Base-by-base conservation (phyloP, 2,797 vertebrate species). In the Chromobotia macracanthus region DNA sequence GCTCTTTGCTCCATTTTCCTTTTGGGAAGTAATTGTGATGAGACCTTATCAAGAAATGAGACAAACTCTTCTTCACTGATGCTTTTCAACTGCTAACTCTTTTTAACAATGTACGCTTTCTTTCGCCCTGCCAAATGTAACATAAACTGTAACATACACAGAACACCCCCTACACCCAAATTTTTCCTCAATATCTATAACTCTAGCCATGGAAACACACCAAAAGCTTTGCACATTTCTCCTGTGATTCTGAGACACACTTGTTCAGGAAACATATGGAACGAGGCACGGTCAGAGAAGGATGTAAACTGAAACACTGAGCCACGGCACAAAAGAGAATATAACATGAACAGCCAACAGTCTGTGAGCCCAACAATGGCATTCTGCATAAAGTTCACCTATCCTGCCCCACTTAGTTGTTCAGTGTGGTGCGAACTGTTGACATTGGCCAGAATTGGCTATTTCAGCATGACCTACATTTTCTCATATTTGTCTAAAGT, bases 171-270 rank as follows among this genome's bases (percentile, higher is more conserved):
- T n/a, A 6, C n/a, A 18, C 53, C 18, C 18, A 63, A 66, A n/a
- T 53, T 80, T 2, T 23, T 72, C 80, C 77, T 70, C 69, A 68
- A 13, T 48, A 70, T 80, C 72, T 78, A 69, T 64, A 85, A 84
- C 77, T 84, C 63, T 75, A 75, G 80, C 68, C 46, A 46, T n/a
- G 56, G 74, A 64, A 35, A 67, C 73, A 82, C 80, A 79, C 63
- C 72, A 86, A 77, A 86, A 86, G 77, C 86, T 90, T 91, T 91
- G 91, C 86, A 1, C 77, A 72, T 83, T 85, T 89, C 89, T 87
- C 87, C 48, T 78, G 69, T 87, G 80, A 87, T 86, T 79, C 64
- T 53, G 13, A 8, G 25, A 16, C 35, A 25, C 44, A 41, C 55
- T 16, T 72, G 9, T 61, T 21, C 11, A 76, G 72, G 85, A 78